Evolutionary conservation across 2,113 vertebrate genomes (phyloP), one percentile per base, ranked within the genome.

Genomic region (Pachypanchax playfairii): DNA sequence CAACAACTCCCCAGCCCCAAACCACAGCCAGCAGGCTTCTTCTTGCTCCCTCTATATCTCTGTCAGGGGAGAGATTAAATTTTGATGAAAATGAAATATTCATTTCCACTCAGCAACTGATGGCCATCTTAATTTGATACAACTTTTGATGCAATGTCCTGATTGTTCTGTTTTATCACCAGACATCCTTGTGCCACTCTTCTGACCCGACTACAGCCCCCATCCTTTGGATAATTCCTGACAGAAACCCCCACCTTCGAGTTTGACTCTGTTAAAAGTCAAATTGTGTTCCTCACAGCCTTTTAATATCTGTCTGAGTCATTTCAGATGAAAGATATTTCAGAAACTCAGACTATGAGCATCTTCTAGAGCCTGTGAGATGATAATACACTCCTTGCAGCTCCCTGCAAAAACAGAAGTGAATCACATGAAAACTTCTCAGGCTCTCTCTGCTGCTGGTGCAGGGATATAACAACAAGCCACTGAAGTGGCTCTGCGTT

Each of bases 51-150:
- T 53, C 71, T 20, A 50, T 55, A 18, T 48, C 65, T 62, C 50
- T 38, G 60, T 83, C 81, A 53, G 31, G 78, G 69, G 76, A 62
- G 56, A 70, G 62, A 87, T 91, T 78, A 87, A 81, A 90, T 84
- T 89, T 85, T 80, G 82, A 90, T 86, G 68, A 80, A 86, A 88
- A 87, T 91, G 41, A 89, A 91, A 90, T 83, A 88, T 85, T 90
- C 38, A 90, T 90, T 83, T 74, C 73, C 63, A 65, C 73, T 82
- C 68, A 68, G 79, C 78, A 70, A 77, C 55, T 78, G 87, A 90
- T 82, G 83, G 80, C 80, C 83, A 70, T 80, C 76, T 87, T 88
- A 78, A 85, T 85, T 75, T 77, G 52, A 80, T 65, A 54, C 46
- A 75, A 80, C 62, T 69, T 77, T 75, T 58, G 59, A 81, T 85